Evolutionary conservation across 2,113 vertebrate genomes (phyloP).

Genomic region (Balaeniceps rex): DNA sequence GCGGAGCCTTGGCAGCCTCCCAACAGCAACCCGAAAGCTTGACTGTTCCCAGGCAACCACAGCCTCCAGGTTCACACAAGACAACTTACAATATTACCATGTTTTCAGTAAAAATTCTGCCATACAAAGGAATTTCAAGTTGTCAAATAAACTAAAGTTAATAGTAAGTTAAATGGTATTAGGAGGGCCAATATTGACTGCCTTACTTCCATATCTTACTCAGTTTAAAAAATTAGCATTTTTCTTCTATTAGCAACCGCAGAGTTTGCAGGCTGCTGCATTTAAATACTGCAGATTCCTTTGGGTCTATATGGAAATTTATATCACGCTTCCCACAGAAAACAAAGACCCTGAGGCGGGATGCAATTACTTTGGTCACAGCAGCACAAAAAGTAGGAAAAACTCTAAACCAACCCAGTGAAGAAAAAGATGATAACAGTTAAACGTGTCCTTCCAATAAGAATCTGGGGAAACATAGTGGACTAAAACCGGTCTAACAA

Average conservation of each 20-base stretch:
- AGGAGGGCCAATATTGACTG: background rate
- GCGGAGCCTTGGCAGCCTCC: background rate
- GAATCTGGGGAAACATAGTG: background rate
- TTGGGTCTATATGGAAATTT: background rate
- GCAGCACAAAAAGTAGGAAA: background rate
- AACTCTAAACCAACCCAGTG: background rate
- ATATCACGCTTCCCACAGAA: background rate
- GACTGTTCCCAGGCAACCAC: background rate
- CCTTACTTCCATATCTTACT: background rate
- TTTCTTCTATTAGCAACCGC: background rate
- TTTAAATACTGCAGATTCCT: background rate
- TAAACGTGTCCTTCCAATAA: rapidly evolving
- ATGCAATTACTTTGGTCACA: background rate
- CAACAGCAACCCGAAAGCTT: background rate
- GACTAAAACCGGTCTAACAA: background rate
- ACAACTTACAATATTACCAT: background rate
- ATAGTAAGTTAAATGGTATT: background rate
- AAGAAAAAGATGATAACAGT: background rate
- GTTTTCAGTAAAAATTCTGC: background rate
- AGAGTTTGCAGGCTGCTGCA: background rate
- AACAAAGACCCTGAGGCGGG: background rate
- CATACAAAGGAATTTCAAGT: background rate
- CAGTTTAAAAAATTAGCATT: background rate
- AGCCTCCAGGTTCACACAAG: background rate
- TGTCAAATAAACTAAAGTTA: background rate